Conservation (phyloP, 2,113 vertebrate genomes). For the Xenus cinereus region DNA sequence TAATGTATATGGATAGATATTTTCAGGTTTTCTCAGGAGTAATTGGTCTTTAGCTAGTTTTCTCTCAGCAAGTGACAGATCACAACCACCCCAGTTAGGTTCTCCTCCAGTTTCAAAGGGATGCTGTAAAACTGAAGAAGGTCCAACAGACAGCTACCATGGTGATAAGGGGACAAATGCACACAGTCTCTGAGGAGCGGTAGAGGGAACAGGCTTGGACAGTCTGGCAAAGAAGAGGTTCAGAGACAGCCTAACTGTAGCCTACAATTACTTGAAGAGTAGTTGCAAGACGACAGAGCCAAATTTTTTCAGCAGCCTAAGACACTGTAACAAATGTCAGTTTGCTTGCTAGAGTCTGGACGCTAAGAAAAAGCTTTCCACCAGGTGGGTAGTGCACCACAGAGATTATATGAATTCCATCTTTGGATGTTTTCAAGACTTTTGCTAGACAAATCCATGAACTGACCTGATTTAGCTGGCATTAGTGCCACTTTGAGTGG, state of each 20-base stretch:
- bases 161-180: background rate
- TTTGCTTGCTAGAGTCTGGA: background rate
- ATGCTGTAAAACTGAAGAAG: background rate
- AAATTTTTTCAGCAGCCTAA: background rate
- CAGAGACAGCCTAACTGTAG: background rate
- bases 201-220: background rate
- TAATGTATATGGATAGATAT: background rate
- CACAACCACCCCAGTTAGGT: background rate
- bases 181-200: too few species aligned
- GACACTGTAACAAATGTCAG: background rate
- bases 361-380: background rate
- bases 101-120: background rate
- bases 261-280: background rate
- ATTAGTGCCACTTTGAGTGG: background rate
- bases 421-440: background rate
- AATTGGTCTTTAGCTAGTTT: background rate
- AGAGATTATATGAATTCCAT: too few species aligned
- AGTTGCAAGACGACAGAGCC: background rate
- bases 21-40: background rate
- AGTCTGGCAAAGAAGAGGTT: background rate
- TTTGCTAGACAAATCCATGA: background rate
- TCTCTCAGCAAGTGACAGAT: background rate
- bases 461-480: background rate
- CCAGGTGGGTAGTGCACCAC: fast-evolving
- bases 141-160: background rate